A percentile compares a stretch with the other conserved stretches of the same genome.
These are phyloP conservation scores for Leptoclinus maculatus DNA, from an alignment of 2,797 vertebrate genomes.

Conservation along the genomic window DNA sequence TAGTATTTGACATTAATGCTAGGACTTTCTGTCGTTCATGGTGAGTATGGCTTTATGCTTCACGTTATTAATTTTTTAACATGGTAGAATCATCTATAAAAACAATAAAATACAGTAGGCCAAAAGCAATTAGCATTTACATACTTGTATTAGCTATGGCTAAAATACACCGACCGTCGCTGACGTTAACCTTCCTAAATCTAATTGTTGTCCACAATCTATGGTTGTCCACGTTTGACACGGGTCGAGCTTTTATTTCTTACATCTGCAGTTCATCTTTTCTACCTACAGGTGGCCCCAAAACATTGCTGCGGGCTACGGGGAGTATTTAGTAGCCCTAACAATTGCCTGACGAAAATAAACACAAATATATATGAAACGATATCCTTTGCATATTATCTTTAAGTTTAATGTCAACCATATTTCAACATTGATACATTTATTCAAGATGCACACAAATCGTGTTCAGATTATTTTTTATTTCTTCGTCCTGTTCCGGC, in stretches of 20 bases:
- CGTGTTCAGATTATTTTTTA: neutral
- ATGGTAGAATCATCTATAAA: neutral
- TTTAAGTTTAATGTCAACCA: rapidly evolving
- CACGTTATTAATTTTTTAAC: neutral
- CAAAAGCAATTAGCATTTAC: neutral
- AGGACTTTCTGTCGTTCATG: neutral
- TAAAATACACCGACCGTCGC: neutral
- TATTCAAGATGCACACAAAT: rapidly evolving
- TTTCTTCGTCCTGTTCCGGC: slow-evolving; percentile 29
- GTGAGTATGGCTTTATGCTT: neutral
- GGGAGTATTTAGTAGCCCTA: slow-evolving; percentile 14
- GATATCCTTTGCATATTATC: rapidly evolving
- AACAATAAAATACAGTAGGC: neutral
- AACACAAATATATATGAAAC: neutral
- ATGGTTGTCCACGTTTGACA: neutral
- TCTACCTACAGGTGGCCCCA: slow-evolving; percentile 31
- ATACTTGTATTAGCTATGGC: neutral
- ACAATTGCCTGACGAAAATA: slow-evolving; percentile 57
- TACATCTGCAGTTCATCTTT: neutral
- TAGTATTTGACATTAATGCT: neutral
- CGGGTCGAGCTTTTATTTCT: neutral
- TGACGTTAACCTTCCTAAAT: neutral
- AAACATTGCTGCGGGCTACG: rapidly evolving
- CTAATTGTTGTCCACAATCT: neutral
- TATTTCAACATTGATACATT: rapidly evolving